These are phyloP conservation scores for Archips xylosteana DNA, from an alignment of 2,888 invertebrate genomes.

Conservation along the genomic window DNA sequence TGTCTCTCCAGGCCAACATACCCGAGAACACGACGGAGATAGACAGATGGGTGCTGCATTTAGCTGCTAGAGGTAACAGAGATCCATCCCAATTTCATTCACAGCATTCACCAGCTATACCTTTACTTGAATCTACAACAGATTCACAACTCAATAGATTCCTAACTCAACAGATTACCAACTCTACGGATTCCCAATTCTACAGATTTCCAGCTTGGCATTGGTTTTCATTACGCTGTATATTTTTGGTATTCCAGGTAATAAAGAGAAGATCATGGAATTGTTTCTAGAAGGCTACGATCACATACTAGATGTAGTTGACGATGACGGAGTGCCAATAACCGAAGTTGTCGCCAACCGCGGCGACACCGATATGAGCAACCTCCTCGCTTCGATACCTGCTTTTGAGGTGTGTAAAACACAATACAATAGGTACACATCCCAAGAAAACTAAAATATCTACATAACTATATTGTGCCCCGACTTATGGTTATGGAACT, in stretches of 20 bases:
- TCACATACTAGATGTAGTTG: slow-evolving; percentile 92
- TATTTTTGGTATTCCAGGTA: slow-evolving; percentile 58
- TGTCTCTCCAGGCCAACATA: slow-evolving; percentile 92
- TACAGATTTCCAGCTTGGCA: no score
- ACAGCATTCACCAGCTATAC: not conserved
- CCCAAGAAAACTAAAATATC: no score
- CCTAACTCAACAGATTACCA: no score
- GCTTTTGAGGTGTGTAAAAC: slow-evolving; percentile 89
- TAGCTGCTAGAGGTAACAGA: slow-evolving; percentile 90
- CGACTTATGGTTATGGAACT: no score
- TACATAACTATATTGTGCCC: no score
- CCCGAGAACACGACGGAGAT: slow-evolving; percentile 93
- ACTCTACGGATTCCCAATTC: no score
- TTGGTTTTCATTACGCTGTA: not conserved
- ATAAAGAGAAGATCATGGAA: slow-evolving; percentile 82
- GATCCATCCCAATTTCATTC: not conserved
- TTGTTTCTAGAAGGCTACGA: slow-evolving; percentile 94
- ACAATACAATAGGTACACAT: not conserved
- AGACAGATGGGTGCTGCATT: slow-evolving; percentile 91
- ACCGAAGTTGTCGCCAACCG: slow-evolving; percentile 89
- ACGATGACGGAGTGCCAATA: slow-evolving; percentile 89
- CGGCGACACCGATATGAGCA: slow-evolving; percentile 88
- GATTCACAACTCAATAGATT: no score
- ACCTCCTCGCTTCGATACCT: slow-evolving; percentile 89
- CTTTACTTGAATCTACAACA: no score